A percentile compares a stretch with the other conserved stretches of the same genome.
These are phyloP conservation scores for Acanthurus leucopareius DNA, from an alignment of 2,797 vertebrate genomes.

Conservation along the genomic window DNA sequence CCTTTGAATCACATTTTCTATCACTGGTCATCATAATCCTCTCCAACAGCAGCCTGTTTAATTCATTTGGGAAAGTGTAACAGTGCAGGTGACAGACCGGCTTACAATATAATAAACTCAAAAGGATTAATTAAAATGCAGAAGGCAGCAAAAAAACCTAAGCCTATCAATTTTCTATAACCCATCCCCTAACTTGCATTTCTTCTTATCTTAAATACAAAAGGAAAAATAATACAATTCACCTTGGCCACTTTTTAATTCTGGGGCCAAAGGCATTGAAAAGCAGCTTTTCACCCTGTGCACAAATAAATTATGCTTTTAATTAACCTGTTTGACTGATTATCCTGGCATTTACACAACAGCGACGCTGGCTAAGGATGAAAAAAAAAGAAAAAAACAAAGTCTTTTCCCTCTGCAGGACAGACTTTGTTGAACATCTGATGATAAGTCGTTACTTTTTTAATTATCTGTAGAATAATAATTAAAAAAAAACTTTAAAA, in stretches of 20 bases:
- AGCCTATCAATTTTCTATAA: slow-evolving; percentile 39
- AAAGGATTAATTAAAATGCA: slow-evolving; percentile 56
- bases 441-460: slow-evolving; percentile 5
- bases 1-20: slow-evolving; percentile 9
- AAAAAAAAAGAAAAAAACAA: neutral
- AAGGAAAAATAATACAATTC: slow-evolving; percentile 41
- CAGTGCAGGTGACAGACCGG: slow-evolving; percentile 18
- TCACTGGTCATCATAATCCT: slow-evolving; percentile 20
- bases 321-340: slow-evolving; percentile 41
- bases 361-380: neutral
- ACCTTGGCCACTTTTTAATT: slow-evolving; percentile 41
- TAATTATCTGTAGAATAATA: neutral
- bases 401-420: neutral
- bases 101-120: slow-evolving; percentile 24
- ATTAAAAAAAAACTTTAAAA: neutral
- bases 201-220: slow-evolving; percentile 39
- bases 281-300: neutral
- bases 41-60: slow-evolving; percentile 1
- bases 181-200: slow-evolving; percentile 10
- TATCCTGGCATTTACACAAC: slow-evolving; percentile 7
- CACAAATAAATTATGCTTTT: slow-evolving; percentile 34
- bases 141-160: slow-evolving; percentile 13
- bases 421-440: neutral
- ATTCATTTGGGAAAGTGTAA: slow-evolving; percentile 29
- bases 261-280: slow-evolving; percentile 10